Percentiles rank a stretch among this genome's conserved stretches.
phyloP scores from a whole-genome alignment of 2,888 invertebrate genomes.

The Drosophila lacicola region DNA sequence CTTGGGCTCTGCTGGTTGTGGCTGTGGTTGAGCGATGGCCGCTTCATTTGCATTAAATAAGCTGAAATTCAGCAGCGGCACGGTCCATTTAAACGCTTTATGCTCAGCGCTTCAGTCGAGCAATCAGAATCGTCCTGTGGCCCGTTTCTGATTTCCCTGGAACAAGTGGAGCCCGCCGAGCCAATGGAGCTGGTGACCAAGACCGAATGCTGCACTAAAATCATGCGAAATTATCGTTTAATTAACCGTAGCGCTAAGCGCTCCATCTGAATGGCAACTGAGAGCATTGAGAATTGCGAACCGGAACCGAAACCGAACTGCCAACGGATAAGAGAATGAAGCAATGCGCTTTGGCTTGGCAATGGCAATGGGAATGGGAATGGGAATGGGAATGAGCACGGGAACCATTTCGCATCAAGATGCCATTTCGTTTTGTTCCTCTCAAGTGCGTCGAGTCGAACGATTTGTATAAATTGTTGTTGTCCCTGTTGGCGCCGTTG shows the following conservation, averaged over 20 bases:
- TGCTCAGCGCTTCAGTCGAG: constrained; percentile 58
- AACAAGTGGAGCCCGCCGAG: constrained; percentile 35
- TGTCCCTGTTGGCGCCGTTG: constrained; percentile 64
- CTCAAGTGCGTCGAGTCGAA: constrained; percentile 46
- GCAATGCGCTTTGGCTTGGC: neutral
- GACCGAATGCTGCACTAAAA: constrained; percentile 50
- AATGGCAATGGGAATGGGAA: neutral
- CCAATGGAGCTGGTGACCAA: constrained; percentile 2
- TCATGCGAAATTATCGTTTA: constrained; percentile 82
- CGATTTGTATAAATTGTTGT: constrained; percentile 54
- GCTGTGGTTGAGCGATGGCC: constrained; percentile 49
- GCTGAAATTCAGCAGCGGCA: constrained; percentile 83
- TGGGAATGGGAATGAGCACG: constrained; percentile 3
- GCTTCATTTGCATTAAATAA: constrained; percentile 85
- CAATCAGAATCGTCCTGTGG: constrained; percentile 40
- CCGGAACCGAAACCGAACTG: constrained; percentile 25
- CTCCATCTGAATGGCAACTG: constrained; percentile 39
- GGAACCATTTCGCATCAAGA: constrained; percentile 10
- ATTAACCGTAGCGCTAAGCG: constrained; percentile 79
- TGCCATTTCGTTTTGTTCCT: constrained; percentile 30
- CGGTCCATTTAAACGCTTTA: constrained; percentile 75
- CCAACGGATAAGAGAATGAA: neutral
- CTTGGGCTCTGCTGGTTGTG: constrained; percentile 15
- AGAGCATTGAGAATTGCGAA: constrained; percentile 25
- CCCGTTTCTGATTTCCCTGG: constrained; percentile 42